Base-by-base conservation (phyloP, 2,797 vertebrate species). In the Spatula versicolor region DNA sequence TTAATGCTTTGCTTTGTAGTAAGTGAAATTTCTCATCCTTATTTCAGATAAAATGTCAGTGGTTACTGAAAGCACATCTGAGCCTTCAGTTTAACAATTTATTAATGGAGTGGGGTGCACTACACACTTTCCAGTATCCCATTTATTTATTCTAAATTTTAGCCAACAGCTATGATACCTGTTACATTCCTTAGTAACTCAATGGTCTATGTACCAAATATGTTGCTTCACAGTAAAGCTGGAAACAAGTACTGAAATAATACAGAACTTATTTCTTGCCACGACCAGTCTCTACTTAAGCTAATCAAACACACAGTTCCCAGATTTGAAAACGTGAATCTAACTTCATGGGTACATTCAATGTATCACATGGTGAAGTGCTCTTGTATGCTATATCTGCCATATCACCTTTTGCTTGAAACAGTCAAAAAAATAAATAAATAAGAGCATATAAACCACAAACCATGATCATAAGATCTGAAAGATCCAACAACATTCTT, bases 1-100 rank as follows among this genome's bases (percentile, higher is more conserved):
- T 95, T 96, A 95, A 90, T 89, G 78, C 56, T 41, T 81, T 91
- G 67, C 96, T 97, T 97, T 97, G 95, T 96, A 94, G 74, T 41
- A 91, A 97, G 86, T 82, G 91, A 96, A 97, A 95, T 95, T 96
- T 95, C 88, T 95, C 83, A 92, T 95, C 84, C 93, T 83, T 84
- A 72, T 81, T 91, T 74, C 84, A 96, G 97, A 96, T 95, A 95
- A 97, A 96, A 88, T 90, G 93, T 88, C 84, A 82, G 63, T 56
- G n/a, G 74, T 64, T 90, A 86, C 91, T 89, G 95, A 94, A 97
- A 97, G 83, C 72, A 87, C 76, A 90, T 85, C 45, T 8, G 50
- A 94, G 81, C 71, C 87, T 92, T 90, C 78, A 55, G 66, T 81
- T 94, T 93, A 95, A 92, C 54, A 81, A 19, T 75, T 74, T 87